phyloP scores from a whole-genome alignment of 2,797 vertebrate species.

The Neosilurus hyrtlii region DNA sequence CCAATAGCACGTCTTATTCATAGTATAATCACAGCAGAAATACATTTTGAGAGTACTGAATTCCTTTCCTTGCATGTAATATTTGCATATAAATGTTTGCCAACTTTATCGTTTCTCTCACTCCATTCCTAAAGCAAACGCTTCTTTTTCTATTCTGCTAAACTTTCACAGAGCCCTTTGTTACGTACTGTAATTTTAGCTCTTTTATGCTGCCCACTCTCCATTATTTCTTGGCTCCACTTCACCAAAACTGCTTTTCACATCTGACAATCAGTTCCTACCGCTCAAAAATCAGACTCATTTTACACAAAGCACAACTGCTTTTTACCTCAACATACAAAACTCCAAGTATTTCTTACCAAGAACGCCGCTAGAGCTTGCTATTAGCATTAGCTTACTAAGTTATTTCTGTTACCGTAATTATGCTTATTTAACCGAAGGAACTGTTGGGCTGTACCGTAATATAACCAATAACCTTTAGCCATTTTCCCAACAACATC shows the following conservation, averaged over 20 bases:
- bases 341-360: neutral
- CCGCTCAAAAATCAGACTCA: neutral
- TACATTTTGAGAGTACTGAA: neutral
- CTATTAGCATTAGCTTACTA: neutral
- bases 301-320: neutral
- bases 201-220: neutral
- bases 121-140: neutral
- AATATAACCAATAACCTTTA: neutral
- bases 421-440: neutral
- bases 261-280: neutral
- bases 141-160: neutral
- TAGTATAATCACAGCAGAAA: neutral
- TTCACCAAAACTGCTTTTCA: slow-evolving; percentile 2
- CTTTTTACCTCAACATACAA: neutral
- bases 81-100: neutral
- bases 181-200: neutral
- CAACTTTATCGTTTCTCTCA: neutral
- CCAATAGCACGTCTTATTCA: neutral
- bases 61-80: neutral
- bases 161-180: neutral
- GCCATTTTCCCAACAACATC: neutral
- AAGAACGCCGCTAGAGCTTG: neutral
- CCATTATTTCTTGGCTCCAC: neutral
- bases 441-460: neutral
- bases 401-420: neutral